These are phyloP conservation scores for Nycticorax nycticorax DNA, from an alignment of 2,113 vertebrate species.

Conservation along the genomic window DNA sequence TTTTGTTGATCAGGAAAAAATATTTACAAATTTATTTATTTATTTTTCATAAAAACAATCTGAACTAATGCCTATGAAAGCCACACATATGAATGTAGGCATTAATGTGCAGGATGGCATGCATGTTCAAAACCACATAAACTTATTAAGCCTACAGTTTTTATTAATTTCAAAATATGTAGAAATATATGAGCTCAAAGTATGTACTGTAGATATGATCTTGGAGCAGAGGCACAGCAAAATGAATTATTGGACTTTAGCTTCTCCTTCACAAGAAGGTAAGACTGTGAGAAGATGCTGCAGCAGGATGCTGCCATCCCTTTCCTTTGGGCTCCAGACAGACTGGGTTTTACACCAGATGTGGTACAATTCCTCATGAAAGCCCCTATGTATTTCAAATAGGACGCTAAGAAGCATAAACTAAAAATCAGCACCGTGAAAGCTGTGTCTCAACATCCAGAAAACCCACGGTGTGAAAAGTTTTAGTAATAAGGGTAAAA, in stretches of 20 bases:
- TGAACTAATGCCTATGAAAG: neutral
- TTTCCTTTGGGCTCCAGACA: neutral
- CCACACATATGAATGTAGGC: accelerated
- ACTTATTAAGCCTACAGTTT: neutral
- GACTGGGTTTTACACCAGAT: accelerated
- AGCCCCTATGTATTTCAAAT: neutral
- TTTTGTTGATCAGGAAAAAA: neutral
- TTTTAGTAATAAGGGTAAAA: neutral
- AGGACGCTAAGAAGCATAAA: neutral
- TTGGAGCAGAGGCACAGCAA: neutral
- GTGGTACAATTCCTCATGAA: neutral
- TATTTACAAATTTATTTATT: neutral
- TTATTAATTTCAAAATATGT: neutral
- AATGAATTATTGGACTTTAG: neutral
- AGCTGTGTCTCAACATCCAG: neutral
- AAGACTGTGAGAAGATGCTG: neutral
- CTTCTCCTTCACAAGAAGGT: neutral
- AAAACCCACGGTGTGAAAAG: neutral
- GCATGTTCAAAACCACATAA: neutral
- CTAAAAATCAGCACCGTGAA: neutral
- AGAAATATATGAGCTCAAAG: neutral
- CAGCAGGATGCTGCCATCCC: accelerated
- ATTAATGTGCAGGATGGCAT: neutral
- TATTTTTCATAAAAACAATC: neutral
- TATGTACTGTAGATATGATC: neutral